These are phyloP conservation scores for Turdus rufiventris DNA, from an alignment of 2,113 vertebrate species.

Conservation along the genomic window DNA sequence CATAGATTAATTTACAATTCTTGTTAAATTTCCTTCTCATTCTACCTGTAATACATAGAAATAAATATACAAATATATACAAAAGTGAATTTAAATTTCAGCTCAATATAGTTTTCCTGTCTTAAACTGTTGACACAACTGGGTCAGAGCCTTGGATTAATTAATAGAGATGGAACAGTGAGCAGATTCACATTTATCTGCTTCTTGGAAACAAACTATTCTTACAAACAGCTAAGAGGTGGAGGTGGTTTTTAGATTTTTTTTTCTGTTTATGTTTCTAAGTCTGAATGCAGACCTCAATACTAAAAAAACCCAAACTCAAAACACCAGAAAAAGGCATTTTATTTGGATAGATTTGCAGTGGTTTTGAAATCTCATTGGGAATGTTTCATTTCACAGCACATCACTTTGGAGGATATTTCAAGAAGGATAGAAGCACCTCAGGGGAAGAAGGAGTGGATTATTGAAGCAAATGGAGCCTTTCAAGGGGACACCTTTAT, in stretches of 20 bases:
- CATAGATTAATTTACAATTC: not conserved
- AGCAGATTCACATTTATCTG: not conserved
- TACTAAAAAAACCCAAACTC: not conserved
- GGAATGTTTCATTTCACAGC: not conserved
- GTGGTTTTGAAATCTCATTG: not conserved
- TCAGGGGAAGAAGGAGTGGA: not conserved
- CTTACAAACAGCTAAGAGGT: not conserved
- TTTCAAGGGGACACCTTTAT: not conserved
- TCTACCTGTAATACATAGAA: not conserved
- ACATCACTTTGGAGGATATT: not conserved
- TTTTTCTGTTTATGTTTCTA: not conserved
- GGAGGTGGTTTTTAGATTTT: rapidly evolving
- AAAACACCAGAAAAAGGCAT: not conserved
- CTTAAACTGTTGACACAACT: not conserved
- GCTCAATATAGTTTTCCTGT: not conserved
- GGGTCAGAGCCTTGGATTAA: not conserved
- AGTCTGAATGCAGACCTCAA: not conserved
- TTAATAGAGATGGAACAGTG: not conserved
- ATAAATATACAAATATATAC: not conserved
- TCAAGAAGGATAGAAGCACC: not conserved
- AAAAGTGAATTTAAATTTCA: not conserved
- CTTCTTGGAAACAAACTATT: not conserved
- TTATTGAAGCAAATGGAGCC: not conserved
- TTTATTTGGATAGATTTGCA: not conserved
- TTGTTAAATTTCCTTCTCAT: not conserved